Base-by-base conservation (phyloP, 2,113 vertebrate genomes). In the Ailurus styani region DNA sequence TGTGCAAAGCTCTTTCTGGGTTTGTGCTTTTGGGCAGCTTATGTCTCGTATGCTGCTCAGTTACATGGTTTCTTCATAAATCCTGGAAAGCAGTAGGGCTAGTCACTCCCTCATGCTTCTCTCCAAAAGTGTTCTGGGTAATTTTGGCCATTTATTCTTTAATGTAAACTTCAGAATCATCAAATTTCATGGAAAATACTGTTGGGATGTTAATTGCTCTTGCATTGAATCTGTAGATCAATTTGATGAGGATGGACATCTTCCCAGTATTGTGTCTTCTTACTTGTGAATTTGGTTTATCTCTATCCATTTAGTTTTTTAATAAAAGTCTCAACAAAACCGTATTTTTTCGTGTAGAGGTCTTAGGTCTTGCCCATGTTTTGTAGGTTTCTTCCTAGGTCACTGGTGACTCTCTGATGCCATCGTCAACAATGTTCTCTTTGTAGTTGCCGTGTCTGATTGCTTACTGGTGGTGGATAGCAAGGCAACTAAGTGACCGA, bases 1-100 rank as follows among this genome's bases (percentile, higher is more conserved):
- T 45, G 21, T 0, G 1, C 3, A 10, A 10, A 2, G 47, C 47
- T 54, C 8, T 40, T 37, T 55, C 62, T 45, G 45, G 25, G 20
- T 3, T 23, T 37, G 18, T 27, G 55, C 13, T 57, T 79, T 37
- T 47, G 3, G 9, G 60, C 31, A 27, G 29, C 23, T 40, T 47
- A 9, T 9, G 31, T 7, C 4, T n/a, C 4, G 3, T 1, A 3
- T 7, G 9, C 70, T 57, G 31, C n/a, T 31, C 7, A 15, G 4
- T n/a, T n/a, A 7, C 1, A 2, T 8, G 9, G 34, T 70, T 29
- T 29, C 50, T 8, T 72, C 27, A 2, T 57, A 42, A 21, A 15
- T 42, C 27, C 86, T 55, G 10, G 17, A 42, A 15, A 45, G 27
- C 21, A 40, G 68, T 29, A 40, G 47, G 42, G 34, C 27, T 11